phyloP scores from a whole-genome alignment of 2,797 vertebrate genomes.

The Atherinosoma microstoma region DNA sequence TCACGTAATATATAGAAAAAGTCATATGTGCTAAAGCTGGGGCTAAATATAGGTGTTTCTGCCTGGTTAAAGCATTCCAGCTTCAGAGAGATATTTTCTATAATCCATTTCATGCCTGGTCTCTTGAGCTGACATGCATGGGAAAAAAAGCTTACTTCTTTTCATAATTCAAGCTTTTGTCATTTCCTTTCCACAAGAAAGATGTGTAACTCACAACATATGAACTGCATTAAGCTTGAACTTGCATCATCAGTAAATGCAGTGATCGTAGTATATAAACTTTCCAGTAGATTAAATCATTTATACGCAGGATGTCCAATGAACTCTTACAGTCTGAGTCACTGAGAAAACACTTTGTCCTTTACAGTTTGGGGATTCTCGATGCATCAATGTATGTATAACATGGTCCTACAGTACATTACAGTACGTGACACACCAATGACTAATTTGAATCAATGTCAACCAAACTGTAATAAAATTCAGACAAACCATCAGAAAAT shows the following conservation, averaged over 20 bases:
- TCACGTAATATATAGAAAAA: constrained; percentile 56
- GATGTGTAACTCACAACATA: constrained; percentile 43
- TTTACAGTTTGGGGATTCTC: background rate
- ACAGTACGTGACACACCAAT: background rate
- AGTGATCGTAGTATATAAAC: background rate
- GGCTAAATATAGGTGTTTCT: constrained; percentile 57
- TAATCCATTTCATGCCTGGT: constrained; percentile 65
- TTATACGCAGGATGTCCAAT: background rate
- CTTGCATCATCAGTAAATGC: background rate
- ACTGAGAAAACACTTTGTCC: background rate
- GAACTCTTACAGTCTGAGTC: background rate
- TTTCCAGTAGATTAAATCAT: background rate
- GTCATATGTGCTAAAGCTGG: constrained; percentile 46
- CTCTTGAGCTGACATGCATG: constrained; percentile 50
- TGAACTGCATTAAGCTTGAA: constrained; percentile 4
- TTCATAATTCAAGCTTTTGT: constrained; percentile 48
- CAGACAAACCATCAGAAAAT: background rate
- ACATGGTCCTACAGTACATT: background rate
- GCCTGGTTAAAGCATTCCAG: constrained; percentile 38
- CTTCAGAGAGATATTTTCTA: constrained; percentile 43
- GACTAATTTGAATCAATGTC: background rate
- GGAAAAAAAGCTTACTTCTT: constrained; percentile 47
- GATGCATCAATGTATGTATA: no score
- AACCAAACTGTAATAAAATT: background rate
- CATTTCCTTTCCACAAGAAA: constrained; percentile 29